Evolutionary conservation across 2,113 vertebrate genomes (phyloP), one percentile per base, ranked within the genome.

Genomic region (Gadus macrocephalus): DNA sequence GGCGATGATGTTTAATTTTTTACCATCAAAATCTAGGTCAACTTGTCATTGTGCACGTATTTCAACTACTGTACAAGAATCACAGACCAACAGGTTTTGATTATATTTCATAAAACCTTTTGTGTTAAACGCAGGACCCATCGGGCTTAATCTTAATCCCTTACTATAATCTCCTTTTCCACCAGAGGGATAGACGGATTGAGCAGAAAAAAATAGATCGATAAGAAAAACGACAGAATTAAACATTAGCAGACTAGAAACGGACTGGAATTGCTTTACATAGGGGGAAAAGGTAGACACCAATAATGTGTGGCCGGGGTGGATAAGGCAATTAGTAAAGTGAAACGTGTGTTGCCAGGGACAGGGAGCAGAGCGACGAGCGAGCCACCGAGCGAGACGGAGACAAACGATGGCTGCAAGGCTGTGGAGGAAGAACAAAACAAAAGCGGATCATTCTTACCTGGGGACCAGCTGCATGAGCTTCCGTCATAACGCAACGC

Each of bases 401-500:
- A 14, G 42, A 49, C 42, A 9, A 9, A 49, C 42, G 8, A 49
- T 49, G 11, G 42, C 42, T 14, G 42, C 42, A 14, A 49, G 42
- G 42, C 42, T 49, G 42, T 11, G 42, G 42, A 49, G 42, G 42
- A 49, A 14, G 42, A 49, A 49, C 42, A 14, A 14, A 49, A 9
- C 9, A 49, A 53, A 49, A 64, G 19, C 69, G 69, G 71, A 83
- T 86, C 79, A 81, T 85, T 76, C 76, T 70, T 69, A 76, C 61
- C 71, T 66, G 72, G 73, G 63, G 67, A 22, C 35, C 53, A 0
- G 78, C 66, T 73, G 59, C 53, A 35, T 7, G 8, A 49, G 73
- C 70, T 82, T 73, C 74, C 73, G 75, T 83, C 88, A 85, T 81
- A 88, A 86, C 83, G 82, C 86, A 85, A 72, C 73, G 75, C 78